Conservation (phyloP, 1,140 invertebrate species). For the Ips typographus region DNA sequence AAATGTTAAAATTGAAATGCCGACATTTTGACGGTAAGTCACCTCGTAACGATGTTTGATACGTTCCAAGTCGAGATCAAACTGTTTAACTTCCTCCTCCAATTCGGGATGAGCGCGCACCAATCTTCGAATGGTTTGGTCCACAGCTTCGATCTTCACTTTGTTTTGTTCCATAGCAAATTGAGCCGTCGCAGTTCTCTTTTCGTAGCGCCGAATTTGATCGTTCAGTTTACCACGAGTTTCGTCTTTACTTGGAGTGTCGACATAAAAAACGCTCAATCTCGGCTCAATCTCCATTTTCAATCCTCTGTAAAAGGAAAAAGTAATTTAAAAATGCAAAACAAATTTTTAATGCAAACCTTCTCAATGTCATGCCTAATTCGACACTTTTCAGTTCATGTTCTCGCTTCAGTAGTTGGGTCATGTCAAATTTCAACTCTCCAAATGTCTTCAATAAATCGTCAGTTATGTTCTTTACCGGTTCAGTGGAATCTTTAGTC, state of each 20-base stretch:
- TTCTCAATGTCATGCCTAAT: conserved; percentile 25
- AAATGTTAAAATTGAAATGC: conserved; percentile 8
- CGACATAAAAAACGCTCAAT: conserved; percentile 49
- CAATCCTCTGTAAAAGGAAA: conserved; percentile 37
- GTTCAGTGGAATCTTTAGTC: too few species aligned
- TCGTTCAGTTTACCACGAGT: conserved; percentile 54
- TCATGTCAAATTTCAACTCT: too few species aligned
- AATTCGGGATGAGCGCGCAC: not conserved
- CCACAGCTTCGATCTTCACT: not conserved
- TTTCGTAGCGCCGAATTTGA: conserved; percentile 52
- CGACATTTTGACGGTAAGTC: not conserved
- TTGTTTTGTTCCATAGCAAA: conserved; percentile 46
- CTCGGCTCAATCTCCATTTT: conserved; percentile 55
- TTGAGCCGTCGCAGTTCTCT: conserved; percentile 52
- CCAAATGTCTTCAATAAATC: too few species aligned
- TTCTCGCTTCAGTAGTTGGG: conserved; percentile 27
- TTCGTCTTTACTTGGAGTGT: conserved; percentile 52
- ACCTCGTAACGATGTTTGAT: conserved; percentile 28
- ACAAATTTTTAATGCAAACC: conserved; percentile 11
- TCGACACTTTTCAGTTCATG: conserved; percentile 32
- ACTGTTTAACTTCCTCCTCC: conserved; percentile 45
- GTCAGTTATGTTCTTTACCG: too few species aligned
- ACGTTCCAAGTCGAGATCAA: conserved; percentile 40
- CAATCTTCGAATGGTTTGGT: not conserved
- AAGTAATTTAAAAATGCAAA: not conserved